phyloP scores from a whole-genome alignment of 2,113 vertebrate genomes.

The Antechinus stuartii region DNA sequence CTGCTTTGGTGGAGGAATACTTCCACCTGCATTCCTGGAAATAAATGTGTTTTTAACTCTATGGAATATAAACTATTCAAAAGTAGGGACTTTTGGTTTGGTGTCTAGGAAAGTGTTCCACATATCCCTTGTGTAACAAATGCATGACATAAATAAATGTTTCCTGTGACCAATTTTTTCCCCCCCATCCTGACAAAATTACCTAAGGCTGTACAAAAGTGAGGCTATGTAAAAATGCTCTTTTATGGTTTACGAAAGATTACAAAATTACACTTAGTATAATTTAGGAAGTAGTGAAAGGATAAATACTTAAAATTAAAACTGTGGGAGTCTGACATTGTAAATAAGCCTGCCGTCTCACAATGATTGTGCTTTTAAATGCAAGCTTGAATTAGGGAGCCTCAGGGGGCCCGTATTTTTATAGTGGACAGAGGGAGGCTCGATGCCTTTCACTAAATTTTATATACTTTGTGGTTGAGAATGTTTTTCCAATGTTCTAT shows the following conservation, averaged over 20 bases:
- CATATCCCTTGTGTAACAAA: constrained; percentile 68
- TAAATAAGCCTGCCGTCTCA: constrained; percentile 46
- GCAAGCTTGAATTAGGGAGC: constrained; percentile 11
- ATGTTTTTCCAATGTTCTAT: constrained; percentile 49
- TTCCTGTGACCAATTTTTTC: constrained; percentile 43
- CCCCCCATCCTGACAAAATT: not conserved
- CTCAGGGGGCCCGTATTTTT: constrained; percentile 43
- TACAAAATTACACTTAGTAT: constrained; percentile 32
- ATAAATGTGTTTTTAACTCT: constrained; percentile 57
- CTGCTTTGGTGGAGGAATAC: not conserved
- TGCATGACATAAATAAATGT: constrained; percentile 61
- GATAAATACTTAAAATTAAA: constrained; percentile 66
- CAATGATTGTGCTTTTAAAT: constrained; percentile 26
- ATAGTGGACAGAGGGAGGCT: not conserved
- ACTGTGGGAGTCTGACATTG: constrained; percentile 56
- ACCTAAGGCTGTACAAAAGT: not conserved
- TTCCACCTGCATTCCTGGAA: not conserved
- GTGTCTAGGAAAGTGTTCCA: not conserved
- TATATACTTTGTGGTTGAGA: constrained; percentile 15
- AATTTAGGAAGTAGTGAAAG: constrained; percentile 51
- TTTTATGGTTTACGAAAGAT: constrained; percentile 40
- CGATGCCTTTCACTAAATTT: constrained; percentile 50
- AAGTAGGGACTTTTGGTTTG: constrained; percentile 54
- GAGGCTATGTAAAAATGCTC: constrained; percentile 21
- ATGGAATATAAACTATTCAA: constrained; percentile 60